Percentiles rank a stretch among this genome's conserved stretches.
Evolutionary conservation across 2,888 invertebrate species (phyloP).

Genomic region (Eucriotettix oculatus): DNA sequence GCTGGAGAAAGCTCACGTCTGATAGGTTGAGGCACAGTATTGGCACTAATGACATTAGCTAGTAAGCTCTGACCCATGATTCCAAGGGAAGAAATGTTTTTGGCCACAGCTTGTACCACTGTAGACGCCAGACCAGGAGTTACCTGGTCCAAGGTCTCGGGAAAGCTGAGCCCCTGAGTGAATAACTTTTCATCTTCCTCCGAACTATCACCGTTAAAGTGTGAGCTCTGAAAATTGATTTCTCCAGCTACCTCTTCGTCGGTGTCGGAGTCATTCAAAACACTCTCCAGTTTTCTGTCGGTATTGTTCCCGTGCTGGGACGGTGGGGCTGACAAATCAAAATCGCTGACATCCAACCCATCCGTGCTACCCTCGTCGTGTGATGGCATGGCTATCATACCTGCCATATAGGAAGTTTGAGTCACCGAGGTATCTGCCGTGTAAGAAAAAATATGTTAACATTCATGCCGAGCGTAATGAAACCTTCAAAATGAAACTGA

Average conservation of each 20-base stretch:
- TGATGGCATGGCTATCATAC: constrained; percentile 20
- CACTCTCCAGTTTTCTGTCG: background rate
- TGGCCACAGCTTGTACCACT: constrained; percentile 3
- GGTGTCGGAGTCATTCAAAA: constrained; percentile 6
- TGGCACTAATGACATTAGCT: constrained; percentile 6
- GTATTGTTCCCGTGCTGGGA: background rate
- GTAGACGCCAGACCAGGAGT: background rate
- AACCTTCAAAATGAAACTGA: no score
- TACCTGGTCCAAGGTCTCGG: constrained; percentile 13
- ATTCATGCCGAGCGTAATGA: no score
- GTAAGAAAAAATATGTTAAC: no score
- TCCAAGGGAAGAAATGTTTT: constrained; percentile 7
- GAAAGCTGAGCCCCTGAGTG: constrained; percentile 21
- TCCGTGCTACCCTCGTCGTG: constrained; percentile 20
- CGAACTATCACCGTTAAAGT: constrained; percentile 26
- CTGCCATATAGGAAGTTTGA: constrained; percentile 8
- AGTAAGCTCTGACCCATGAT: constrained; percentile 7
- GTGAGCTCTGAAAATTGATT: constrained; percentile 25
- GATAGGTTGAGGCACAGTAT: background rate
- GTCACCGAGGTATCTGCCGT: constrained; percentile 6
- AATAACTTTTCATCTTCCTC: constrained; percentile 24
- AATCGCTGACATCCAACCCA: constrained; percentile 23
- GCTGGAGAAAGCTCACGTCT: background rate
- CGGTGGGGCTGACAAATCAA: constrained; percentile 19
- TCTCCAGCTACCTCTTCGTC: constrained; percentile 23